Evolutionary conservation across 92 coral and sea anemone species (phyloP).

Genomic region (Epizoanthus ramosus): DNA sequence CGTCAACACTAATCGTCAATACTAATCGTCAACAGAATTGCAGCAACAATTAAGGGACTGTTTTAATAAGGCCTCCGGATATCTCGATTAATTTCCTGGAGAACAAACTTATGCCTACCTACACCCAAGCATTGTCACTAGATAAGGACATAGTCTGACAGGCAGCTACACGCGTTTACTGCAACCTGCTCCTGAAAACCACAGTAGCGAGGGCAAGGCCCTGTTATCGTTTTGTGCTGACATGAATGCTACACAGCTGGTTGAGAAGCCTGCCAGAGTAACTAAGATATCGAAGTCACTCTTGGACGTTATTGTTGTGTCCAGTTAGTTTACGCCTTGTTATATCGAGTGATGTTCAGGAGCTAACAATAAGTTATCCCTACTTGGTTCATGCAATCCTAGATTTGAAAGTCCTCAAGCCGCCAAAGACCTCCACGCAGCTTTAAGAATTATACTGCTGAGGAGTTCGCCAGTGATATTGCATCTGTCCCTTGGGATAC

Average conservation of each 20-base stretch:
- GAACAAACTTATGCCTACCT: too few species aligned
- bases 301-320: slow-evolving; percentile 16
- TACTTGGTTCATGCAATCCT: slow-evolving; percentile 40
- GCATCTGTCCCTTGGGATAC: slow-evolving; percentile 28
- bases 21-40: too few species aligned
- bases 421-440: slow-evolving; percentile 22
- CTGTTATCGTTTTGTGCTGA: slow-evolving; percentile 43
- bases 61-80: too few species aligned
- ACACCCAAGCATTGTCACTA: too few species aligned
- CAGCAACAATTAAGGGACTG: too few species aligned
- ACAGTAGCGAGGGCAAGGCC: slow-evolving; percentile 42
- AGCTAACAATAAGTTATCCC: slow-evolving; percentile 54
- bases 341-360: slow-evolving; percentile 12
- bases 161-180: too few species aligned
- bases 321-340: neutral
- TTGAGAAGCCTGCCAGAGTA: slow-evolving; percentile 44
- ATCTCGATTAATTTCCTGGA: too few species aligned
- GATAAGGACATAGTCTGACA: too few species aligned
- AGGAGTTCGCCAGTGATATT: slow-evolving; percentile 20
- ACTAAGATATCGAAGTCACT: slow-evolving; percentile 24
- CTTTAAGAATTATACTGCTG: slow-evolving; percentile 15
- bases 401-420: slow-evolving; percentile 44
- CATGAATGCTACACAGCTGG: slow-evolving; percentile 51
- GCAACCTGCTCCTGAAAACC: slow-evolving; percentile 45
- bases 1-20: too few species aligned